Conservation (phyloP, 2,888 invertebrate species). For the Latrodectus hesperus region DNA sequence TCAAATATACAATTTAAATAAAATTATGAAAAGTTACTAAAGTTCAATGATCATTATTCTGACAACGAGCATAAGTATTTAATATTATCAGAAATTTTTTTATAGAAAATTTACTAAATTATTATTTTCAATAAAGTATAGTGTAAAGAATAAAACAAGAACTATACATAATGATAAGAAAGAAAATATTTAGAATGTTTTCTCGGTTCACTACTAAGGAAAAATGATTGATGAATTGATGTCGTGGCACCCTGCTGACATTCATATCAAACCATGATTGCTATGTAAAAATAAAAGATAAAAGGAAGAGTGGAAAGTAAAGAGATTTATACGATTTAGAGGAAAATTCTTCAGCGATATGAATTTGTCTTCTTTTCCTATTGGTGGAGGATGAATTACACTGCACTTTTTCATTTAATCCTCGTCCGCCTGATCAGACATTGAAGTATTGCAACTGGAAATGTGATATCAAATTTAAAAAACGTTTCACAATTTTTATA, state of each 20-base stretch:
- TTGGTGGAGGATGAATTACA: constrained; percentile 29
- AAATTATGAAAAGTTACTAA: no score
- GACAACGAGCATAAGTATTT: background rate
- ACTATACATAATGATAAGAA: background rate
- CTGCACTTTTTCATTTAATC: constrained; percentile 14
- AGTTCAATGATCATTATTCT: no score
- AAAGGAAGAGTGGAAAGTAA: background rate
- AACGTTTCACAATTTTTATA: constrained; percentile 20
- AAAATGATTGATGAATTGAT: background rate
- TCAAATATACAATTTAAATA: no score
- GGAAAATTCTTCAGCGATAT: constrained; percentile 30
- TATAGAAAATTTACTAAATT: no score
- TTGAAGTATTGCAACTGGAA: constrained; percentile 30
- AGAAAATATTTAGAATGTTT: background rate
- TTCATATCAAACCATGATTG: constrained; percentile 35
- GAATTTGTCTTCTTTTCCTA: constrained; percentile 31
- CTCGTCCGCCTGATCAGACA: constrained; percentile 18
- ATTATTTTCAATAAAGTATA: background rate
- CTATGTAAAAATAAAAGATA: background rate
- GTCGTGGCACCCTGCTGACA: constrained; percentile 18
- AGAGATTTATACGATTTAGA: constrained; percentile 27
- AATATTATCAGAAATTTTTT: background rate
- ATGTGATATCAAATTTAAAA: constrained; percentile 8
- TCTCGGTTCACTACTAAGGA: background rate
- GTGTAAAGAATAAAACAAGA: constrained; percentile 4